Evolutionary conservation across 1,140 invertebrate genomes (phyloP), one percentile per base, ranked within the genome.

Genomic region (Drosophila grimshawi): DNA sequence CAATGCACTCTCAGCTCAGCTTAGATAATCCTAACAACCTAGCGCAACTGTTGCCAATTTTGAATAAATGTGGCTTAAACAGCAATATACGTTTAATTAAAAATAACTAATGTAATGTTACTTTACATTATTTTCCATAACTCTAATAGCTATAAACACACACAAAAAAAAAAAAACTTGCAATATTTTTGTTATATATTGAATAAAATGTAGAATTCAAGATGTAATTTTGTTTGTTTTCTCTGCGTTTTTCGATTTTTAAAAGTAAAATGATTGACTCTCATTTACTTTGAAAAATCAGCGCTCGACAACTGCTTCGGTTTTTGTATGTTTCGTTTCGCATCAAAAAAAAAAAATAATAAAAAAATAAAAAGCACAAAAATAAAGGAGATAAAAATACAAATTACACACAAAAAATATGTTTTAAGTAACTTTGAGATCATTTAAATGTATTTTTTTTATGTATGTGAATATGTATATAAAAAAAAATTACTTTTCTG

Each of bases 401-500:
- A 80, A 88, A 80, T 85, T 80, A 88, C 74, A 82, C 73, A 90
- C 76, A 81, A 80, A 83, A 80, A 90, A 80, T 85, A 85, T 81
- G 77, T 76, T 90, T 90, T 90, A 86, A 82, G 79, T 90, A 90
- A 90, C 86, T 82, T 90, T 90, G 86, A 90, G 86, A 90, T 90
- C 86, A 90, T 89, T 89, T 89, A 89, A 89, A 89, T 90, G 79
- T 90, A 86, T 81, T 81, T 90, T 81, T 90, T 69, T 76, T 62
- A 78, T 82, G 75, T 73, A 80, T 90, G 72, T 85, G 80, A 81
- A 67, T 70, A 79, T 75, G 78, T 76, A 67, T 77, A 55, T 57
- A 55, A 64, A 61, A 61, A 65, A 51, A 56, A 68, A 62, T 61
- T 55, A 65, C 48, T 61, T 30, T 30, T 49, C 37, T 49, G 51